phyloP scores from a whole-genome alignment of 2,113 vertebrate genomes.

The Pedetes capensis region DNA sequence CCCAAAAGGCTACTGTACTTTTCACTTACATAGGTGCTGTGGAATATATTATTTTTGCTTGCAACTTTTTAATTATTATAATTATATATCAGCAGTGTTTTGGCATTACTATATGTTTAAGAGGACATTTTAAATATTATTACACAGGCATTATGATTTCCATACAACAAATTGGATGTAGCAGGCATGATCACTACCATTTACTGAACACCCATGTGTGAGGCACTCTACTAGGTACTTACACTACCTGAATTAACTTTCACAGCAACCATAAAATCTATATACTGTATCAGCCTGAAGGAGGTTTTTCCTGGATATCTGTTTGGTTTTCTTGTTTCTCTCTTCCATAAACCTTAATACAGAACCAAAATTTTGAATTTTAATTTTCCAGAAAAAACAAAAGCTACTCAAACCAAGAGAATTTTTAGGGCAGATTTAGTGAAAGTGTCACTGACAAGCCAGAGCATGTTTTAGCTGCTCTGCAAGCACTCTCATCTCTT shows the following conservation, averaged over 20 bases:
- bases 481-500: not conserved
- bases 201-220: not conserved
- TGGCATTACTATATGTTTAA: not conserved
- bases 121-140: not conserved
- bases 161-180: not conserved
- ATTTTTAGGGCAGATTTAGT: not conserved
- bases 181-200: fast-evolving
- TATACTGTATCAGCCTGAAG: not conserved
- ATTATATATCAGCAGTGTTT: not conserved
- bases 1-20: not conserved
- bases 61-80: not conserved
- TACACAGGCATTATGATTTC: not conserved
- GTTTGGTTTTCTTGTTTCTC: not conserved
- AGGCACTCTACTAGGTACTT: not conserved
- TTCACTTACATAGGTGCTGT: not conserved
- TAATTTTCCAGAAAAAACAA: not conserved
- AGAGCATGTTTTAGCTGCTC: not conserved
- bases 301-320: not conserved
- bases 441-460: not conserved
- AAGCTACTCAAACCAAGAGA: not conserved
- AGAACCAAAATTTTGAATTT: not conserved
- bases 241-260: not conserved
- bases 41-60: constrained; percentile 41
- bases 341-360: not conserved
- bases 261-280: not conserved